A percentile compares a stretch with the other conserved stretches of the same genome.
phyloP scores from a whole-genome alignment of 2,797 vertebrate species.

The Paramormyrops hopkinsi region DNA sequence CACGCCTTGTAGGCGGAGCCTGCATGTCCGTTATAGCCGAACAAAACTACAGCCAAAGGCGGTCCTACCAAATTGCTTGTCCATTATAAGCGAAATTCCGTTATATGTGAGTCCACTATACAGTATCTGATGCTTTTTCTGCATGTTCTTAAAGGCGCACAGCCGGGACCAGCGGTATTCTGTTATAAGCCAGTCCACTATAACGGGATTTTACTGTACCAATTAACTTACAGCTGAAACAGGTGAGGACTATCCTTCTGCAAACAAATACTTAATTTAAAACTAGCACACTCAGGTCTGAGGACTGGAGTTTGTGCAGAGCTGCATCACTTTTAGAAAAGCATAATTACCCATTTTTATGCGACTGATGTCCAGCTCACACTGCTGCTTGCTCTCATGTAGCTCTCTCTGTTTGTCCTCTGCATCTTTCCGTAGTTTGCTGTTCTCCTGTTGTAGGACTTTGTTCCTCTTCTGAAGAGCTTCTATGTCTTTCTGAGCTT shows the following conservation, averaged over 20 bases:
- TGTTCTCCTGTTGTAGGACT: constrained; percentile 64
- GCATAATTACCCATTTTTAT: constrained; percentile 63
- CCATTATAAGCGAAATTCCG: not conserved
- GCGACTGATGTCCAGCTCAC: constrained; percentile 53
- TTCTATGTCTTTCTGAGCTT: constrained; percentile 60
- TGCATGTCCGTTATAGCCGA: too few species aligned
- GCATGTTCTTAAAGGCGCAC: not conserved
- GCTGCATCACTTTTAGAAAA: not conserved
- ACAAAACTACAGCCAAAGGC: not conserved
- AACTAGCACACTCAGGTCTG: not conserved
- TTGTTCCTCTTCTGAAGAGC: constrained; percentile 68
- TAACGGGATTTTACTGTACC: not conserved
- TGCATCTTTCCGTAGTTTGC: constrained; percentile 47
- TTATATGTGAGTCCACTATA: not conserved
- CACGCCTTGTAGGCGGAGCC: not conserved
- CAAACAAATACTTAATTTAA: not conserved
- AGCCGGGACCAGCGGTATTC: not conserved
- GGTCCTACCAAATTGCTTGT: not conserved
- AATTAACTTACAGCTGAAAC: not conserved
- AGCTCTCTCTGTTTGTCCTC: constrained; percentile 64
- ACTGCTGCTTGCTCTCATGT: constrained; percentile 58
- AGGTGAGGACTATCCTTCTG: not conserved
- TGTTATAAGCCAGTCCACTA: not conserved
- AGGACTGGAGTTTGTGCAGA: not conserved
- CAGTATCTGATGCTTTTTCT: not conserved